Evolutionary conservation across 2,888 invertebrate genomes (phyloP), one percentile per base, ranked within the genome.

Genomic region (Copidosoma aretas): DNA sequence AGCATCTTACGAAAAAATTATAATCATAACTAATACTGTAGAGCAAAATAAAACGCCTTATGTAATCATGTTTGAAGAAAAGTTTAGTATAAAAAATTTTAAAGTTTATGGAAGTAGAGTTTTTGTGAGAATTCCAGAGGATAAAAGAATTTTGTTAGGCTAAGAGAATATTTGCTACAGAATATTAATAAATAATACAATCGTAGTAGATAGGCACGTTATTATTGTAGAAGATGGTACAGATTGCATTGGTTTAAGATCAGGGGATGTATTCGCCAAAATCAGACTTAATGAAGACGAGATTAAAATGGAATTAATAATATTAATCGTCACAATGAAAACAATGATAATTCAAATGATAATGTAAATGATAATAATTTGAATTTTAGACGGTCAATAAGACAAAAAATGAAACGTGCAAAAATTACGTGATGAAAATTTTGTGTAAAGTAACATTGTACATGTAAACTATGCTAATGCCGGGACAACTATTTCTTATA

Each of bases 161-260:
- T 49, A 49, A 5, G 10, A 49, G 10, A 49, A 49, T 19, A 4
- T 49, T 49, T 3, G 49, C 4, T 10, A 49, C 10, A 43, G n/a
- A 68, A 1, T 39, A 22, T 39, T 60, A 21, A 70, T 59, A 53
- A 62, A 54, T 1, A 57, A 43, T 62, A 64, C 39, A 67, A 49
- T 49, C 3, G 49, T 49, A 49, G 49, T 49, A 19, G 49, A 57
- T 24, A 67, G 49, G 46, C 19, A 62, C 39, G 43, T 53, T 46
- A 21, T 39, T 60, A 32, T 32, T 8, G 8, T 10, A 5, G 49
- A 49, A 49, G 49, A 49, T 10, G 49, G 19, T 49, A 15, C 17
- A 19, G 10, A 49, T 49, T 3, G 15, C 4, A 49, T 49, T 49
- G 49, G 49, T 19, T 49, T 49, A n/a, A 49, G 10, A 49, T 49